Evolutionary conservation across 1,140 invertebrate genomes (phyloP).

Genomic region (Pararge aegeria): DNA sequence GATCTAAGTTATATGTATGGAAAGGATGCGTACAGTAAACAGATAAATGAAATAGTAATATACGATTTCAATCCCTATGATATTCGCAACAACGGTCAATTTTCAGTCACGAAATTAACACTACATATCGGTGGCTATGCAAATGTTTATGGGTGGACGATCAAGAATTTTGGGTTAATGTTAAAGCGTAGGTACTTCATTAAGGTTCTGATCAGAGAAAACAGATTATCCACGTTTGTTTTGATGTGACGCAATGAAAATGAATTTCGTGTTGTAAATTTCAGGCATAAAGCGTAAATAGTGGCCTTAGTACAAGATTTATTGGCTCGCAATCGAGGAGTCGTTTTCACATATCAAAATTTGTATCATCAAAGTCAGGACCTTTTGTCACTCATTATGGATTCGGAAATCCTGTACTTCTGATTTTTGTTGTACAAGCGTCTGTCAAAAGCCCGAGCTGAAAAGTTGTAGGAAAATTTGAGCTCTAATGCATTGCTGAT

Average conservation of each 20-base stretch:
- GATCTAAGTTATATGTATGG: not conserved
- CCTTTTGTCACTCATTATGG: too few species aligned
- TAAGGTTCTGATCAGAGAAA: not conserved
- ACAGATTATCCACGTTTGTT: not conserved
- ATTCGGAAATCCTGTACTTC: too few species aligned
- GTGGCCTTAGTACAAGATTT: too few species aligned
- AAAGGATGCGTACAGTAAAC: not conserved
- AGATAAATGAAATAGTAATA: not conserved
- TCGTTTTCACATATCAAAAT: too few species aligned
- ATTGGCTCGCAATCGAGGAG: too few species aligned
- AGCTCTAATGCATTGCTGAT: too few species aligned
- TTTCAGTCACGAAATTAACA: not conserved
- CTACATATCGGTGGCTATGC: not conserved
- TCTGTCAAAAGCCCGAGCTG: too few species aligned
- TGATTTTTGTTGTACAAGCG: too few species aligned
- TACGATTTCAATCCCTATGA: not conserved
- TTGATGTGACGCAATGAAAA: not conserved
- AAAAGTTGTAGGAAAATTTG: too few species aligned
- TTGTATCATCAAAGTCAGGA: too few species aligned
- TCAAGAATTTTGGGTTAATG: not conserved
- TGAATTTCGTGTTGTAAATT: not conserved
- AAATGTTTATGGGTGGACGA: not conserved
- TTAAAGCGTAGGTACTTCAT: not conserved
- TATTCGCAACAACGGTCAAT: not conserved
- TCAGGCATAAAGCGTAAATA: not conserved